Base-by-base conservation (phyloP, 23 tunicate species). In the Halocynthia roretzi region DNA sequence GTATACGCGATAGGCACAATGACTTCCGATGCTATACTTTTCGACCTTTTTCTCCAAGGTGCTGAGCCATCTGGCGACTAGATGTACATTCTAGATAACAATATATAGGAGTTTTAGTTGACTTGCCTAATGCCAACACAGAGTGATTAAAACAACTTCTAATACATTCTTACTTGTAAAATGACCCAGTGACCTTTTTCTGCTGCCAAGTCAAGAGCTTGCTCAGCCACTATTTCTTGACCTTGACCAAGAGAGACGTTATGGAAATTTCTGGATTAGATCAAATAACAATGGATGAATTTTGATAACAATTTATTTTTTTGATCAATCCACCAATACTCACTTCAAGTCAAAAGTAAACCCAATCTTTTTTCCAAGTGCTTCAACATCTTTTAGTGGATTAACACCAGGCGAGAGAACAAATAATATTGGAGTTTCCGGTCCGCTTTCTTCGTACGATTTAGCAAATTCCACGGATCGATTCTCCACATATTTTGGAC, bases 231-330 rank as follows among this genome's bases (percentile, higher is more conserved):
- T 22, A 96, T 68, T 76, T 96, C 99, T 82, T 96, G 99, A 12
- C 99, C 99, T 82, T 96, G 99, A 0, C 99, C 99, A 50, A 96
- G 85, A 6, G 99, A 96, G 7, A 96, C 99, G 76, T 96, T 96
- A 81, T 96, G 99, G 81, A 96, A 96, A 69, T 96, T 96, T 75
- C 99, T 92, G 68, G 5, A 17, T 52, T 10, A 73, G 60, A 63
- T 11, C 10, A 48, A 12, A 12, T 51, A 72, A 12, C 17, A 15
- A 58, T 58, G 17, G 17, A 14, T 58, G 5, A n/a, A 14, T 58
- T 58, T 58, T 2, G 63, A 58, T 14, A 58, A 58, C 2, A 58
- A 14, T 58, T 15, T 58, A 58, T 58, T 15, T 58, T 14, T 31
- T 31, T 31, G 4, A 60, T 60, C 17, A 60, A 60, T 18, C 17